Base-by-base conservation (phyloP, 2,888 invertebrate species). In the Himalopsyche anomala region DNA sequence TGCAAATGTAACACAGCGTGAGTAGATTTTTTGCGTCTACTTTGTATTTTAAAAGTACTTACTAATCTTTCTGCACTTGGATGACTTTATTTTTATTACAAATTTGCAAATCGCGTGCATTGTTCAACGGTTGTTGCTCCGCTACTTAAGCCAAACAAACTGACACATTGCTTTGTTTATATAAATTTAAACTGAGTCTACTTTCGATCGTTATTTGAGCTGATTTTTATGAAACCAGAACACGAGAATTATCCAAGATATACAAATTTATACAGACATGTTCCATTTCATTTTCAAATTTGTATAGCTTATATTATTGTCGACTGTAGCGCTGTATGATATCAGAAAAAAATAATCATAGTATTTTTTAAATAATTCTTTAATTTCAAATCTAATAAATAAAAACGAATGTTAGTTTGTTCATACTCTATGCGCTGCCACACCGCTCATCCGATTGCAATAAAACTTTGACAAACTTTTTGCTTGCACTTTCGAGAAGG, bases 21-120 rank as follows among this genome's bases (percentile, higher is more conserved):
- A 62, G 28, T 19, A 9, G n/a, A 28, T 62, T 62, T 62, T 62
- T 19, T 36, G 36, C 11, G 74, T 8, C 38, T 62, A 38, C 15
- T 74, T 74, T 74, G 36, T 15, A 74, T 74, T 51, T 15, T 9
- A 51, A 51, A 51, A 51, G 51, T 51, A 51, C 15, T 51, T 51
- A 15, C 51, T 51, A 51, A 51, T 15, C 51, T 51, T 28, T 74
- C 36, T 74, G 74, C 74, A 74, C 36, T 36, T 9, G 74, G 36
- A 74, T 36, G 74, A 38, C 19, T 74, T 74, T 74, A 74, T 74
- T 74, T 74, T 74, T 74, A n/a, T 36, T 74, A 74, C 74, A 74
- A 74, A 74, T 36, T 74, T 74, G 74, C 74, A 74, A 74, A 74
- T 74, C 74, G 74, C 74, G 74, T 74, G 74, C 74, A 74, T 74